Percentiles rank a stretch among this genome's conserved stretches.
Evolutionary conservation across 1,140 invertebrate species (phyloP).

Genomic region (Platyscapa corneri): DNA sequence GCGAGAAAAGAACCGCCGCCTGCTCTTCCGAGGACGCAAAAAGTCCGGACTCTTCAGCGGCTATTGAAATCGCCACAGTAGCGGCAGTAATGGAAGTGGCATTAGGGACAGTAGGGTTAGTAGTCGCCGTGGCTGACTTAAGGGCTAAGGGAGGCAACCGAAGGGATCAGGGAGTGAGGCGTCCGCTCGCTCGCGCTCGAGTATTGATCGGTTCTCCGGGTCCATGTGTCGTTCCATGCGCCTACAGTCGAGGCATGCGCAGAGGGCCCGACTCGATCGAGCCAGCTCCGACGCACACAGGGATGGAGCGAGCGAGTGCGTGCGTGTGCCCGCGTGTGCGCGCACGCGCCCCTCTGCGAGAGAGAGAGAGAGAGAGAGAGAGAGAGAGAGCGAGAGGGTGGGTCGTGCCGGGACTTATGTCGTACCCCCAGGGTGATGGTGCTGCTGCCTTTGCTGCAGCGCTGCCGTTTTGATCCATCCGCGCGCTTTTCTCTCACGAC

Average conservation of each 20-base stretch:
- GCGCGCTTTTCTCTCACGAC: neutral
- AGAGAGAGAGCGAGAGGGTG: constrained; percentile 4
- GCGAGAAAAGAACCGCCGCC: too few species aligned
- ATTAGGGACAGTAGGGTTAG: neutral
- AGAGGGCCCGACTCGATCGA: neutral
- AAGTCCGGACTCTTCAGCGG: neutral
- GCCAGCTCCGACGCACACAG: neutral
- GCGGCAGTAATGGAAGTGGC: neutral
- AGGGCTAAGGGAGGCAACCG: neutral
- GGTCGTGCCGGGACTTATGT: neutral
- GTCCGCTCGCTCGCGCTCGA: constrained; percentile 2
- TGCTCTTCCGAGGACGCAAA: too few species aligned
- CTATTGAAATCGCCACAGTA: neutral
- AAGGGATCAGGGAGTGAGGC: neutral
- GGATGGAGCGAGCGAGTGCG: too few species aligned
- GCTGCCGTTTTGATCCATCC: neutral
- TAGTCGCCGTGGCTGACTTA: neutral
- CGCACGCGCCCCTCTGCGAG: too few species aligned
- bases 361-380: neutral
- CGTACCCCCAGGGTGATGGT: constrained; percentile 5
- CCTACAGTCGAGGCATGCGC: constrained; percentile 32
- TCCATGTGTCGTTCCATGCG: constrained; percentile 32
- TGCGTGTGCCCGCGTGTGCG: too few species aligned
- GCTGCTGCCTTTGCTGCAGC: neutral
- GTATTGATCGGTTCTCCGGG: constrained; percentile 44